Evolutionary conservation across 2,888 invertebrate genomes (phyloP).

Genomic region (Byasa hedistus): DNA sequence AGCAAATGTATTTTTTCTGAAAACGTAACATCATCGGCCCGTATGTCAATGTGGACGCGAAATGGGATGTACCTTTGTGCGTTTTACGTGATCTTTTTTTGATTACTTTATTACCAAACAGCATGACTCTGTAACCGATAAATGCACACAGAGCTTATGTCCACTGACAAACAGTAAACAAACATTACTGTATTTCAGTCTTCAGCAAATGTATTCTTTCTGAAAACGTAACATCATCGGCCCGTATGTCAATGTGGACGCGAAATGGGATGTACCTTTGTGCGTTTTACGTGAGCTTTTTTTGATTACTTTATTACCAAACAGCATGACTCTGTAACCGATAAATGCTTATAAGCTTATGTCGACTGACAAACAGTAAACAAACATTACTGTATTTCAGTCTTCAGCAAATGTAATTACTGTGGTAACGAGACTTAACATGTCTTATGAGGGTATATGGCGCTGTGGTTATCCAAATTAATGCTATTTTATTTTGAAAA

Average conservation of each 20-base stretch:
- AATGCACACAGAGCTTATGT: too few species aligned
- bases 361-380: too few species aligned
- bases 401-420: neutral
- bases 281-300: conserved; percentile 6
- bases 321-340: too few species aligned
- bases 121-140: too few species aligned
- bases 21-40: conserved; percentile 25
- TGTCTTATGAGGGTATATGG: too few species aligned
- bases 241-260: conserved; percentile 23
- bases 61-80: conserved; percentile 21
- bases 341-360: too few species aligned
- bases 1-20: neutral
- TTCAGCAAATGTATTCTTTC: too few species aligned
- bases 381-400: too few species aligned
- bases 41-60: conserved; percentile 22
- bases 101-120: neutral
- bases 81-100: conserved; percentile 3
- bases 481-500: too few species aligned
- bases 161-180: too few species aligned
- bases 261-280: conserved; percentile 22
- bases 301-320: neutral
- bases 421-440: neutral
- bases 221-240: conserved; percentile 23
- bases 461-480: too few species aligned
- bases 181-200: too few species aligned